These are phyloP conservation scores for Drosophila koepferae DNA, from an alignment of 2,888 invertebrate species.

Conservation along the genomic window DNA sequence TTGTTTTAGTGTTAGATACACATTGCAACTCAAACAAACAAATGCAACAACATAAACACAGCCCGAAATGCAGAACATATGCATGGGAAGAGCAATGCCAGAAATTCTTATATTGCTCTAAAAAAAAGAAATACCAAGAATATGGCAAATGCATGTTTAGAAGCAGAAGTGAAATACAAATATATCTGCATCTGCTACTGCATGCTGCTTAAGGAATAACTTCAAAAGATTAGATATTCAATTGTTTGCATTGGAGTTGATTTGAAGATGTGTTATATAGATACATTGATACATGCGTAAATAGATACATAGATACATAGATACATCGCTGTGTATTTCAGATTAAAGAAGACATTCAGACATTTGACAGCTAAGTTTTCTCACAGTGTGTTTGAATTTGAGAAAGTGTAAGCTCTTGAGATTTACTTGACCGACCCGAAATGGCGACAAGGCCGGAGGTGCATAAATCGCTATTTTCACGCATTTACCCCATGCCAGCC, in stretches of 20 bases:
- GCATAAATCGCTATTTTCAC: constrained; percentile 72
- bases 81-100: constrained; percentile 29
- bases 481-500: constrained; percentile 41
- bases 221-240: background rate
- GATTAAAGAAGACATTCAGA: background rate
- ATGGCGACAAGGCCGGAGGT: constrained; percentile 51
- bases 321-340: background rate
- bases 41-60: constrained; percentile 49
- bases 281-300: background rate
- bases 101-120: constrained; percentile 24
- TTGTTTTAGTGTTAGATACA: constrained; percentile 58
- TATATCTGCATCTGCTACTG: constrained; percentile 35
- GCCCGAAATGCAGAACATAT: constrained; percentile 5
- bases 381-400: constrained; percentile 13
- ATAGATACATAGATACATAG: background rate
- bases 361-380: constrained; percentile 9
- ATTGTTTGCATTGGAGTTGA: background rate
- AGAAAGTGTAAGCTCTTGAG: constrained; percentile 44
- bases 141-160: constrained; percentile 6
- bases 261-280: background rate
- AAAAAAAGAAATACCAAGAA: constrained; percentile 46
- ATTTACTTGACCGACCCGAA: constrained; percentile 47
- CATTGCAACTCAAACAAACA: constrained; percentile 53
- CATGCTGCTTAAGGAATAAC: constrained; percentile 13
- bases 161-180: constrained; percentile 32